Evolutionary conservation across 2,113 vertebrate genomes (phyloP), one percentile per base, ranked within the genome.

Genomic region (Phodopus roborovskii): DNA sequence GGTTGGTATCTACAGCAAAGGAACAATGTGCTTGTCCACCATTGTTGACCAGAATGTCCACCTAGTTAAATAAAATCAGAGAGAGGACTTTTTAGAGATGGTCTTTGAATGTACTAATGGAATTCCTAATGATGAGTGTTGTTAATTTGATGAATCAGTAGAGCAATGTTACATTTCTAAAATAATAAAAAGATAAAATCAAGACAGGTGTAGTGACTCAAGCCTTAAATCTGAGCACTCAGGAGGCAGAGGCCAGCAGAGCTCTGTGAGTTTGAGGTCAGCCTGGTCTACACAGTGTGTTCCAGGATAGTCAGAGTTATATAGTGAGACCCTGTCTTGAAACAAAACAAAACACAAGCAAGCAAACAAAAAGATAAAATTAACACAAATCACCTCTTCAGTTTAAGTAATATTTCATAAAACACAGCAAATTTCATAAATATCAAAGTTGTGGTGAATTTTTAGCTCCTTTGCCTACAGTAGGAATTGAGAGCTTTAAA

Each of bases 41-140:
- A 0, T 99, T 99, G 98, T 99, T 99, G 73, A 99, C 97, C 92
- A 99, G 98, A 95, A 99, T 92, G 60, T 99, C 99, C 0, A 99
- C 99, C 99, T 99, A 97, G 0, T 13, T 75, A 94, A 93, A 96
- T 94, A 1, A 93, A 50, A 68, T 68, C 64, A 70, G 88, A 93
- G 94, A 97, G 83, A 11, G 7, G n/a, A 9, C 26, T 20, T 17
- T 64, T 64, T 42, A 28, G 62, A 53, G 50, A 58, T 45, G 53
- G 60, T 36, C 24, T 64, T 5, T 22, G 42, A 50, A 70, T n/a
- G 33, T 10, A 60, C 56, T 16, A 19, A 60, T 7, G 22, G 64
- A 70, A n/a, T 70, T 87, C 45, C 30, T 87, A 26, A 22, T 30
- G 39, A 70, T 73, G 9, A n/a, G 0, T 62, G 58, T 3, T 88